These are phyloP conservation scores for Argyra leucocephala DNA, from an alignment of 2,888 invertebrate species.

Conservation along the genomic window DNA sequence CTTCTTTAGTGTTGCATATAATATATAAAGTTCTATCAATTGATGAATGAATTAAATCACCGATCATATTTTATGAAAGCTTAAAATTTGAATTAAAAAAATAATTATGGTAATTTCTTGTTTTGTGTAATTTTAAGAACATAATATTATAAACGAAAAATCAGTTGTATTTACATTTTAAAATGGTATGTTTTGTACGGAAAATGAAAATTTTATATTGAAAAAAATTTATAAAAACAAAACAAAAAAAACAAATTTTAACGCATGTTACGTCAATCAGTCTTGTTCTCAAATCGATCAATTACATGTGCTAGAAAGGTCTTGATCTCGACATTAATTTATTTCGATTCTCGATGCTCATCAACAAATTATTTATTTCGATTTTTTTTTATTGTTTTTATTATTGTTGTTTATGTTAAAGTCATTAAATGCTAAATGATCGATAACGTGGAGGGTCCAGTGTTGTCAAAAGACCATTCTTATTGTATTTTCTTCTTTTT, in stretches of 20 bases:
- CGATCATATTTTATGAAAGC: no score
- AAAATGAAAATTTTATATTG: no score
- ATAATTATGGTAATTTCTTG: no score
- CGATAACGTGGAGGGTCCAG: background rate
- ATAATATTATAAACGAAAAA: no score
- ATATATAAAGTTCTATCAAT: no score
- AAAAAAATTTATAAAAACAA: no score
- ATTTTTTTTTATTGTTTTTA: background rate
- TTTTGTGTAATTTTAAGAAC: no score
- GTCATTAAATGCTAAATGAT: slow-evolving; percentile 1
- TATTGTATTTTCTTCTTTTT: background rate
- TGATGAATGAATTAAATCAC: no score
- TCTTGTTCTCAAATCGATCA: background rate
- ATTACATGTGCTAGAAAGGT: background rate
- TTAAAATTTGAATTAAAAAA: no score
- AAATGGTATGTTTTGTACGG: no score
- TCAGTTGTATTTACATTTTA: no score
- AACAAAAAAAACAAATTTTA: background rate
- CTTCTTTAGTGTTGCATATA: no score
- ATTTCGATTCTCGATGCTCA: background rate
- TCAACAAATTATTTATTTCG: background rate
- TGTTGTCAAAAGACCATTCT: background rate
- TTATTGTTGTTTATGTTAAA: background rate
- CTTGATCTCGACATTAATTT: background rate
- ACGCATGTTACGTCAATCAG: background rate